phyloP scores from a whole-genome alignment of 2,113 vertebrate genomes.

The Pipra filicauda region DNA sequence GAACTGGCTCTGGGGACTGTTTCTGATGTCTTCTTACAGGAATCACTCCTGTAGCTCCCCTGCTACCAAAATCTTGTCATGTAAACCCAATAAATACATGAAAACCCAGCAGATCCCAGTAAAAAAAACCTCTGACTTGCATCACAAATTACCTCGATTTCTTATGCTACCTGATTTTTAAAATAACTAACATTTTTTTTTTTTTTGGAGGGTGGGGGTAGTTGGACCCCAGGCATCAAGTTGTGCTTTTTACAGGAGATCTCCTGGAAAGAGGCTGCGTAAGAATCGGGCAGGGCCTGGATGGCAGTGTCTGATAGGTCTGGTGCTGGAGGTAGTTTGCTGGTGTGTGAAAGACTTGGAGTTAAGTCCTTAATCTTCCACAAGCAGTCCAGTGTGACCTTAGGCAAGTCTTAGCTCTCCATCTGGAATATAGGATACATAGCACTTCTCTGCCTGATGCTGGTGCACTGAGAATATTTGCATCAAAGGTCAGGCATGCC shows the following conservation, averaged over 20 bases:
- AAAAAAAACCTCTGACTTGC: constrained; percentile 19
- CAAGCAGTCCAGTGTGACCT: not conserved
- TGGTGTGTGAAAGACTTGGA: not conserved
- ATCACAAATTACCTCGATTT: constrained; percentile 38
- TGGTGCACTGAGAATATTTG: not conserved
- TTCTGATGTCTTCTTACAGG: not conserved
- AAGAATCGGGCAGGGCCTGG: not conserved
- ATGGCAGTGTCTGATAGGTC: not conserved
- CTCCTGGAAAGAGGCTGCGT: not conserved
- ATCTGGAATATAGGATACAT: not conserved
- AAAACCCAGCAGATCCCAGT: constrained; percentile 9
- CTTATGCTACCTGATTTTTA: constrained; percentile 16
- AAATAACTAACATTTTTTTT: constrained; percentile 20
- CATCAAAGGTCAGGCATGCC: not conserved
- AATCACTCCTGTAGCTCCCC: not conserved
- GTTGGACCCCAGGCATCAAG: not conserved
- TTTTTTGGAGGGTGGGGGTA: not conserved
- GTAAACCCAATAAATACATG: not conserved
- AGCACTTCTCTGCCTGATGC: not conserved
- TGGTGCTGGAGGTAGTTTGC: not conserved
- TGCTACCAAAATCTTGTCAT: not conserved
- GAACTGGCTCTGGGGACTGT: not conserved
- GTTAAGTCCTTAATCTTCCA: not conserved
- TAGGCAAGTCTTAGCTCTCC: not conserved
- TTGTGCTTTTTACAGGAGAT: not conserved